Percentiles rank a stretch among this genome's conserved stretches.
phyloP scores from a whole-genome alignment of 2,888 invertebrate genomes.

The Oasisia sp. region DNA sequence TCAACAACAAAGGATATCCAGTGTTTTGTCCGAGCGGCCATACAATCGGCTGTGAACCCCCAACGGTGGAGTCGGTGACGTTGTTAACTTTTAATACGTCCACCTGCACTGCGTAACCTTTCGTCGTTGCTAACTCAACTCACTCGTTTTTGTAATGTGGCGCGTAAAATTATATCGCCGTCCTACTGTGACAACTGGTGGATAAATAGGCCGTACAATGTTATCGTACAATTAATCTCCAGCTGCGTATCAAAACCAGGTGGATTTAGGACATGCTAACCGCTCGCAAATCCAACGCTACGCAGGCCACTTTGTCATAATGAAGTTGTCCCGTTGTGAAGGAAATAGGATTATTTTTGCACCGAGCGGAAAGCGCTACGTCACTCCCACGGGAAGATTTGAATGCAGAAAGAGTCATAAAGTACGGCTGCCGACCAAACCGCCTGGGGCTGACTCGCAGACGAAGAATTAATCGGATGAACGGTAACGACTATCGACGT shows the following conservation, averaged over 20 bases:
- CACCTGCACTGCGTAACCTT: neutral
- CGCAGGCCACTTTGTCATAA: neutral
- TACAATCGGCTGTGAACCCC: neutral
- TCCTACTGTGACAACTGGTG: neutral
- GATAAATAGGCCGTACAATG: too few relatives aligned
- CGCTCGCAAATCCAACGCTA: neutral
- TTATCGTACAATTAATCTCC: neutral
- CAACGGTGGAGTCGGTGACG: neutral
- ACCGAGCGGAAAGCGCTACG: neutral
- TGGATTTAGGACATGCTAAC: neutral
- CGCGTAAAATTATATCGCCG: neutral
- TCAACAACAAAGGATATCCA: neutral
- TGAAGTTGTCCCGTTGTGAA: neutral
- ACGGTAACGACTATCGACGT: neutral
- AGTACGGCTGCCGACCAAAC: neutral
- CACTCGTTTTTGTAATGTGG: neutral
- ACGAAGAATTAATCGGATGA: neutral
- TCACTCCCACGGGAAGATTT: neutral
- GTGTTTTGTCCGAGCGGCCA: neutral
- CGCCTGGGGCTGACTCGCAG: neutral
- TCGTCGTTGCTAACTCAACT: neutral
- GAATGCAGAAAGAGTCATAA: neutral
- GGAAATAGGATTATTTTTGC: neutral
- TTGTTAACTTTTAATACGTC: neutral
- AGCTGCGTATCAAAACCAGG: neutral